Evolutionary conservation across 2,888 invertebrate species (phyloP).

Genomic region (Anoncus sp.): DNA sequence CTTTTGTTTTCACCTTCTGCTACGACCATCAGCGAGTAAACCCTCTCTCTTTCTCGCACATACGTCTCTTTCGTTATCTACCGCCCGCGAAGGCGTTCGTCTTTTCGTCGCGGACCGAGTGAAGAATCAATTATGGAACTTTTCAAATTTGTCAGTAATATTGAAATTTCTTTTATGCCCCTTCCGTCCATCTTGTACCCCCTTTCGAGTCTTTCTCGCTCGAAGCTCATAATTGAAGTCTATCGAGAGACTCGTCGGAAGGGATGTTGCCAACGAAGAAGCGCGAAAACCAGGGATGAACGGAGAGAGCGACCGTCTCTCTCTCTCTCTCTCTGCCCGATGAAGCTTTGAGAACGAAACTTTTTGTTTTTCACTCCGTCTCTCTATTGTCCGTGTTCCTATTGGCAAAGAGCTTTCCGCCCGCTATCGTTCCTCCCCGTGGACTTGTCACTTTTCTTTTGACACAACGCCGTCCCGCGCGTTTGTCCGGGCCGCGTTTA

Average conservation of each 20-base stretch:
- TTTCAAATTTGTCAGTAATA: conserved; percentile 83
- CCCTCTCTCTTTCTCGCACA: conserved; percentile 63
- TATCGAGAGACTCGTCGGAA: conserved; percentile 74
- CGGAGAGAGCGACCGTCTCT: conserved; percentile 40
- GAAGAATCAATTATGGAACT: conserved; percentile 82
- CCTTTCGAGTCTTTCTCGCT: conserved; percentile 15
- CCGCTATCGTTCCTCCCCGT: conserved; percentile 66
- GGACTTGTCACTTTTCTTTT: conserved; percentile 35
- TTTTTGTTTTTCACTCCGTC: conserved; percentile 81
- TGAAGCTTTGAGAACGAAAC: conserved; percentile 66
- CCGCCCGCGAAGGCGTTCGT: conserved; percentile 17
- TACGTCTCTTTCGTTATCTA: conserved; percentile 41
- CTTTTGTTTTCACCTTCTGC: conserved; percentile 70
- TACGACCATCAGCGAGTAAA: conserved; percentile 61
- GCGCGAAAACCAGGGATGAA: conserved; percentile 42
- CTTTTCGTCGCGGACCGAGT: conserved; percentile 56
- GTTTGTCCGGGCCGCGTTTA: conserved; percentile 47
- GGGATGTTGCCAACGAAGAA: conserved; percentile 69
- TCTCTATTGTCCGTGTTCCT: conserved; percentile 75
- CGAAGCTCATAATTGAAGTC: conserved; percentile 82
- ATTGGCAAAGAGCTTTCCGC: conserved; percentile 71
- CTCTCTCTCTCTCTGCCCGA: conserved; percentile 23
- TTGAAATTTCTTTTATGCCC: conserved; percentile 82
- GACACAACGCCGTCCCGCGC: conserved; percentile 27
- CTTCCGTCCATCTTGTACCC: conserved; percentile 25